Conservation (phyloP, 1,140 invertebrate genomes). For the Pollicipes pollicipes region DNA sequence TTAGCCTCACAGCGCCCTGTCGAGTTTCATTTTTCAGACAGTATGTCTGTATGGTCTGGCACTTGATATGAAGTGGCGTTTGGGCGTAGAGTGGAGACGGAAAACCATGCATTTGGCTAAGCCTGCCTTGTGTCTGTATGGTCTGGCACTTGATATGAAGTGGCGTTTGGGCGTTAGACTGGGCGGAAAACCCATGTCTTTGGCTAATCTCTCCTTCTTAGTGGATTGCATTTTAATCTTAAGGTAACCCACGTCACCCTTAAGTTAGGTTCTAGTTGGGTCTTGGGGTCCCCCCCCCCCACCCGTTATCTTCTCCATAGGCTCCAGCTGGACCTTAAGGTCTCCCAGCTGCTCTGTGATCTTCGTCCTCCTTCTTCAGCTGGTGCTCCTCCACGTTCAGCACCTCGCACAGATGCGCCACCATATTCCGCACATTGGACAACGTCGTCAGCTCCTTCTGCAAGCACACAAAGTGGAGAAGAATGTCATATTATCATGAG, state of each 20-base stretch:
- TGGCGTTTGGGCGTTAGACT: too few relatives aligned
- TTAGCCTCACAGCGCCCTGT: too few relatives aligned
- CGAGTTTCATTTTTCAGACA: too few relatives aligned
- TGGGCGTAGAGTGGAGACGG: too few relatives aligned
- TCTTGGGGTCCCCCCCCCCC: too few relatives aligned
- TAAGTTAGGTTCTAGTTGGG: too few relatives aligned
- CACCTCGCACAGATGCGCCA: conserved; percentile 70
- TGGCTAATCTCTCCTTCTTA: background rate
- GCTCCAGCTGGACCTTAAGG: conserved; percentile 57
- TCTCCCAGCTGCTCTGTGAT: conserved; percentile 60
- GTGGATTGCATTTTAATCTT: background rate
- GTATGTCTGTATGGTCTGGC: too few relatives aligned
- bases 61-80: too few relatives aligned
- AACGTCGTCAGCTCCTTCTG: conserved; percentile 43
- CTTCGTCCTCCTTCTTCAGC: conserved; percentile 59
- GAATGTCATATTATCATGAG: background rate
- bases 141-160: too few relatives aligned
- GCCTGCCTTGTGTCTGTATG: too few relatives aligned
- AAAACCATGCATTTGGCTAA: conserved; percentile 1
- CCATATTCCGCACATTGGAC: conserved; percentile 54
- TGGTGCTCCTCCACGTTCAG: conserved; percentile 84
- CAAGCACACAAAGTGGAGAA: background rate
- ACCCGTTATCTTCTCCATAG: conserved; percentile 68
- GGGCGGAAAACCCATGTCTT: conserved; percentile 4
- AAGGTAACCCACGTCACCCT: too few relatives aligned